These are phyloP conservation scores for Cuculus canorus DNA, from an alignment of 2,797 vertebrate species.

Conservation along the genomic window DNA sequence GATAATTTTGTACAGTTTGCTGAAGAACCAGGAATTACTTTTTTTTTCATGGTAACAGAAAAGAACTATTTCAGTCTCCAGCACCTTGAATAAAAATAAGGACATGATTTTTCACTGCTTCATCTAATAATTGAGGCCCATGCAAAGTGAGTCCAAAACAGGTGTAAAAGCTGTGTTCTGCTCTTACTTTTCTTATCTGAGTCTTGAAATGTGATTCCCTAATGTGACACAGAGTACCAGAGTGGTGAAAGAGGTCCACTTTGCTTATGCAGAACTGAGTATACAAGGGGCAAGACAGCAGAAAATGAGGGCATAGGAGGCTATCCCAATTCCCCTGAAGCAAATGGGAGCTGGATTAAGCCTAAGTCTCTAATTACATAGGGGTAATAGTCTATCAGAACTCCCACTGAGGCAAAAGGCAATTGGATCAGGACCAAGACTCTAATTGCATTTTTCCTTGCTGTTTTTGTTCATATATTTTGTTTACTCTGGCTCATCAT, in stretches of 20 bases:
- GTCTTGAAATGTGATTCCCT: background rate
- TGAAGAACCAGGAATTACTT: background rate
- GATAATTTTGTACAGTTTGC: background rate
- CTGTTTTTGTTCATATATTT: slow-evolving; percentile 58
- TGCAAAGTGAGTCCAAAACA: background rate
- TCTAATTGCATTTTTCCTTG: slow-evolving; percentile 57
- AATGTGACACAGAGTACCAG: background rate
- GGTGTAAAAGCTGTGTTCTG: background rate
- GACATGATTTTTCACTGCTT: background rate
- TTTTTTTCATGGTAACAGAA: background rate
- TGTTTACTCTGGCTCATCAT: slow-evolving; percentile 39
- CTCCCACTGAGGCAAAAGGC: slow-evolving; percentile 81
- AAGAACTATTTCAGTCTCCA: background rate
- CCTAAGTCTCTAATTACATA: slow-evolving; percentile 57
- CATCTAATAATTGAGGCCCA: background rate
- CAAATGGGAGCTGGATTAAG: slow-evolving; percentile 64
- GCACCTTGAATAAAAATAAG: background rate
- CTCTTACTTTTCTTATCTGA: background rate
- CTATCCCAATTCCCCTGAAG: slow-evolving; percentile 75
- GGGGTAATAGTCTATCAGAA: slow-evolving; percentile 75
- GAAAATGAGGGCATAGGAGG: slow-evolving; percentile 31
- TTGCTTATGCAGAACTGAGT: background rate
- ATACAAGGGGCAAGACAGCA: slow-evolving; percentile 10
- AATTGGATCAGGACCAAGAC: slow-evolving; percentile 49
- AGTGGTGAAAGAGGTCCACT: background rate